Evolutionary conservation across 1,140 invertebrate species (phyloP).

Genomic region (Ooceraea biroi): DNA sequence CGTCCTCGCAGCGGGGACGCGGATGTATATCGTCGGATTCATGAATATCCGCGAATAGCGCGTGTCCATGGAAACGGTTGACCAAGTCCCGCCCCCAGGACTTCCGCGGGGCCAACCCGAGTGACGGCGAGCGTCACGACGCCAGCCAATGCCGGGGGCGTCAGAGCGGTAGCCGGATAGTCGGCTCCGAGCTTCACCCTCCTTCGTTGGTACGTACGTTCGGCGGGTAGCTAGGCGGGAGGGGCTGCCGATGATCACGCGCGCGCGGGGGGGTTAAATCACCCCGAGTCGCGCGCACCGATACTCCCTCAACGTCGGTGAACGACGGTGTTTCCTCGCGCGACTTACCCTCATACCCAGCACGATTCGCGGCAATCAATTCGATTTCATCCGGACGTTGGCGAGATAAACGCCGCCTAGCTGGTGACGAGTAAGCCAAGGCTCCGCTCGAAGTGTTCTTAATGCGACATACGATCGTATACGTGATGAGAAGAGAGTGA

Average conservation of each 20-base stretch:
- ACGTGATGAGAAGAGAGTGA: background rate
- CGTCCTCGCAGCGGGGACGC: background rate
- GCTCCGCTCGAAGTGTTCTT: no score
- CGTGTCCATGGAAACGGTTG: conserved; percentile 77
- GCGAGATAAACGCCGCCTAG: conserved; percentile 27
- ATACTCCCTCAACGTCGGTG: conserved; percentile 72
- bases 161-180: conserved; percentile 39
- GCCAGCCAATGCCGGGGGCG: conserved; percentile 72
- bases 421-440: no score
- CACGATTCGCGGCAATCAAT: conserved; percentile 40
- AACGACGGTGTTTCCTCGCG: conserved; percentile 30
- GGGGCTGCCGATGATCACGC: conserved; percentile 70
- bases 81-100: conserved; percentile 68
- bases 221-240: conserved; percentile 22
- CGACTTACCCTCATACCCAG: conserved; percentile 17
- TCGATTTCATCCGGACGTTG: conserved; percentile 24
- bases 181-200: conserved; percentile 48
- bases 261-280: conserved; percentile 69
- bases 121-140: conserved; percentile 66
- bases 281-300: conserved; percentile 72
- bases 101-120: conserved; percentile 71
- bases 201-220: conserved; percentile 36
- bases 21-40: conserved; percentile 1
- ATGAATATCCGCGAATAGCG: conserved; percentile 57
- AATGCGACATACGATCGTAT: no score